These are phyloP conservation scores for Morphnarchus princeps DNA, from an alignment of 2,113 vertebrate species.

Conservation along the genomic window DNA sequence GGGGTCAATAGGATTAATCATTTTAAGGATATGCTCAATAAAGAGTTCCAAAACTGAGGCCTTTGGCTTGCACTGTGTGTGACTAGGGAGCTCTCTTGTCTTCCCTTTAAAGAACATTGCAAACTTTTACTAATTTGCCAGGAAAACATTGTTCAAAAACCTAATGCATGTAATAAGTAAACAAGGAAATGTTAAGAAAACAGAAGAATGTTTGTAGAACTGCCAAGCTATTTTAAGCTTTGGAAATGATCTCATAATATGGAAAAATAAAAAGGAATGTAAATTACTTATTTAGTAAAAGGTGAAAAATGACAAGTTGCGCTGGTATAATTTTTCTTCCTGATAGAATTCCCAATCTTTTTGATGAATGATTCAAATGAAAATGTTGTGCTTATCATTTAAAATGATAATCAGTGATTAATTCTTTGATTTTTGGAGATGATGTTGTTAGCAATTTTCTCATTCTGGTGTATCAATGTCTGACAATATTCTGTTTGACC, in stretches of 20 bases:
- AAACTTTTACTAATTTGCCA: neutral
- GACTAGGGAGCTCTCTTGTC: neutral
- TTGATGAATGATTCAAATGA: neutral
- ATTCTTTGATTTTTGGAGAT: neutral
- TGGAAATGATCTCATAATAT: neutral
- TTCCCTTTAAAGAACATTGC: neutral
- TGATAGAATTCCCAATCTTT: neutral
- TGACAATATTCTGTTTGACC: neutral
- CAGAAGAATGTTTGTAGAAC: neutral
- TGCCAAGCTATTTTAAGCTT: conserved; percentile 12
- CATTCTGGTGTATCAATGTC: neutral
- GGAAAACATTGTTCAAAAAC: neutral
- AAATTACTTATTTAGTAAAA: neutral
- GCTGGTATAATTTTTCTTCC: neutral
- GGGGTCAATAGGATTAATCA: neutral
- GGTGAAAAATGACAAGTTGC: neutral
- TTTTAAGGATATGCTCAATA: neutral
- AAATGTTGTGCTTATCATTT: neutral
- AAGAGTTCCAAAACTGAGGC: neutral
- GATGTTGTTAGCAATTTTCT: neutral
- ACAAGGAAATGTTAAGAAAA: conserved; percentile 17
- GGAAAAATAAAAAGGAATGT: neutral
- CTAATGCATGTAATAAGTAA: neutral
- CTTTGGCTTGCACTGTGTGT: neutral
- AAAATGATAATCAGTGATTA: neutral